Percentiles rank a stretch among this genome's conserved stretches.
These are phyloP conservation scores for Yponomeuta plumbellus DNA, from an alignment of 2,888 invertebrate species.

Conservation along the genomic window DNA sequence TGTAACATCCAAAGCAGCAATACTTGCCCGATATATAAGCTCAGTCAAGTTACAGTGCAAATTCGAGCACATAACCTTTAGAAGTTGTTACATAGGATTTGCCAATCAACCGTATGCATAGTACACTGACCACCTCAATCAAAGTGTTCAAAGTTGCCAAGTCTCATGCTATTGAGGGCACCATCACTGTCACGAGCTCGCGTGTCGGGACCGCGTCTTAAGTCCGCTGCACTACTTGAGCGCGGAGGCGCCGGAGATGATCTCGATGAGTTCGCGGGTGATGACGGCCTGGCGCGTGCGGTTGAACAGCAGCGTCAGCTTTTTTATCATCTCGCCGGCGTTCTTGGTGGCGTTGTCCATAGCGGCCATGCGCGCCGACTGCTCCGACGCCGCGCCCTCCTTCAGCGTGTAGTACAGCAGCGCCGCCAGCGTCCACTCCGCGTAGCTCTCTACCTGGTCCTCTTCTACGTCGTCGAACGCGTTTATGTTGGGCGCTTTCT, in stretches of 20 bases:
- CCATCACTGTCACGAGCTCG: no score
- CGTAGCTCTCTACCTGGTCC: constrained; percentile 80
- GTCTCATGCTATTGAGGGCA: no score
- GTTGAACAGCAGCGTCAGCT: constrained; percentile 84
- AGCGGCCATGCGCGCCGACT: constrained; percentile 88
- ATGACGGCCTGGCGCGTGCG: constrained; percentile 89
- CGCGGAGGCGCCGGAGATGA: constrained; percentile 92
- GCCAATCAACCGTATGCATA: no score
- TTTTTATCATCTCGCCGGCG: constrained; percentile 87
- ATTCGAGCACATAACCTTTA: no score
- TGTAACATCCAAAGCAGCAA: no score
- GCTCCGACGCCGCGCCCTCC: constrained; percentile 85
- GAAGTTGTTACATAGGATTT: no score
- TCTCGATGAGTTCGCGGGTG: constrained; percentile 92
- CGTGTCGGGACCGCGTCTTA: no score
- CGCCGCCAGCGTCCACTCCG: constrained; percentile 84
- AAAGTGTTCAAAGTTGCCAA: no score
- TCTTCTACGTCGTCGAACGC: constrained; percentile 84
- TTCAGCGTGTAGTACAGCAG: constrained; percentile 84
- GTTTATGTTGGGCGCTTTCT: constrained; percentile 78
- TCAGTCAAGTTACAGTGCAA: no score
- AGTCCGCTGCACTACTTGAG: constrained; percentile 55
- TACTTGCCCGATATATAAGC: no score
- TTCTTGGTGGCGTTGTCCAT: constrained; percentile 91
- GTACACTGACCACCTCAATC: no score